These are phyloP conservation scores for Cavia porcellus DNA, from an alignment of 2,113 vertebrate genomes.

Conservation along the genomic window DNA sequence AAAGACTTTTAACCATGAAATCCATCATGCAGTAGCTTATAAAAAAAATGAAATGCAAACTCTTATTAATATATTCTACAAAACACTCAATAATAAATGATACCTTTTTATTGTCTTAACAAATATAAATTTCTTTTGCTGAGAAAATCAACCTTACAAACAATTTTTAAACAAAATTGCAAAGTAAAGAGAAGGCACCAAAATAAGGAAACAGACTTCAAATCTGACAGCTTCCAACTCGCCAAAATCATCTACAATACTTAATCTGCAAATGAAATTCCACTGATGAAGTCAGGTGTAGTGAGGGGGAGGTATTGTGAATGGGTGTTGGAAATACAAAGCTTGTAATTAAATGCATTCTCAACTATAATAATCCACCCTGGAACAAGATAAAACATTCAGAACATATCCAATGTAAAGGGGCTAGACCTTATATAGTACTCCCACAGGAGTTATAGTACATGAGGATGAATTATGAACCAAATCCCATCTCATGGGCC, in stretches of 20 bases:
- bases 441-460: conserved; percentile 73
- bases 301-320: conserved; percentile 72
- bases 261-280: conserved; percentile 71
- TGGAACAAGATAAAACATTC: conserved; percentile 77
- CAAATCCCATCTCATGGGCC: conserved; percentile 69
- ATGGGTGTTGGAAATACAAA: conserved; percentile 62
- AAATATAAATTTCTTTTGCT: conserved; percentile 54
- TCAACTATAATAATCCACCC: conserved; percentile 64
- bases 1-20: conserved; percentile 56
- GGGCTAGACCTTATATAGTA: conserved; percentile 47
- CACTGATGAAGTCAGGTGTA: conserved; percentile 65
- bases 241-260: background rate
- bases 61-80: background rate
- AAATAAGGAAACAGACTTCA: conserved; percentile 28
- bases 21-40: background rate
- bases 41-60: conserved; percentile 55
- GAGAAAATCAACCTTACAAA: conserved; percentile 32
- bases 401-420: conserved; percentile 68
- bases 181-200: background rate
- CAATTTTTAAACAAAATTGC: background rate
- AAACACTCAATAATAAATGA: background rate
- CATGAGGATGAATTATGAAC: conserved; percentile 75
- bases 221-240: conserved; percentile 27
- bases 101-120: conserved; percentile 24
- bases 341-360: conserved; percentile 73